A percentile compares a stretch with the other conserved stretches of the same genome.
phyloP scores from a whole-genome alignment of 2,888 invertebrate genomes.

The Drosophila mettleri region DNA sequence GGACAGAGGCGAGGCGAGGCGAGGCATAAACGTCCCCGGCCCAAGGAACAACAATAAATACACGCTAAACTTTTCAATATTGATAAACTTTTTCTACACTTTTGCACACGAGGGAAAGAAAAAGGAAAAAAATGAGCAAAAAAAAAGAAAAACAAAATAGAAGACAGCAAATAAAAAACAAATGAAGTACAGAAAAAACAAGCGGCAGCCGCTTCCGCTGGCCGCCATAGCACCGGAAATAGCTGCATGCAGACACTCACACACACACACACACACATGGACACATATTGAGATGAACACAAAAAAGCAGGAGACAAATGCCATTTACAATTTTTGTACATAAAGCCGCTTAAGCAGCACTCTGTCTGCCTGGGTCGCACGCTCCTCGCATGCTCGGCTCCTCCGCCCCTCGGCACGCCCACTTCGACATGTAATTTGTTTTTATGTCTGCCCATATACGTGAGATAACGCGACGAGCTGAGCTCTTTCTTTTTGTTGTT shows the following conservation, averaged over 20 bases:
- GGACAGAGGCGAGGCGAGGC: slow-evolving; percentile 10
- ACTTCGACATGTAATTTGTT: slow-evolving; percentile 72
- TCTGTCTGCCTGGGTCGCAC: slow-evolving; percentile 22
- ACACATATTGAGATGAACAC: slow-evolving; percentile 21
- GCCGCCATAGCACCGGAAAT: slow-evolving; percentile 77
- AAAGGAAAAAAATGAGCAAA: slow-evolving; percentile 4
- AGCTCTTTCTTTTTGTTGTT: slow-evolving; percentile 17
- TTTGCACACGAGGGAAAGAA: slow-evolving; percentile 6
- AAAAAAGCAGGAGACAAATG: slow-evolving; percentile 59
- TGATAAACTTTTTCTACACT: slow-evolving; percentile 70
- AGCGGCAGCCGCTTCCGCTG: slow-evolving; percentile 65
- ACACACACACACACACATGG: slow-evolving; percentile 20
- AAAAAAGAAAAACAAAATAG: not conserved
- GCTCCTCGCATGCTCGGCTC: not conserved
- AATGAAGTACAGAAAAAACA: slow-evolving; percentile 37
- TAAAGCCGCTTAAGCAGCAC: slow-evolving; percentile 79
- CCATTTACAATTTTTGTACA: slow-evolving; percentile 80
- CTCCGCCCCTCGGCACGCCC: not conserved
- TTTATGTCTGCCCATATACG: slow-evolving; percentile 80
- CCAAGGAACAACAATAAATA: slow-evolving; percentile 53
- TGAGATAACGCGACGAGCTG: slow-evolving; percentile 70
- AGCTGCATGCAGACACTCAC: slow-evolving; percentile 56
- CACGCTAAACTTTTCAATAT: slow-evolving; percentile 75
- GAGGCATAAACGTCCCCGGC: too few species aligned
- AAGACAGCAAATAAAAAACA: slow-evolving; percentile 5